Evolutionary conservation across 1,140 invertebrate genomes (phyloP).

Genomic region (Drosophila bocki): DNA sequence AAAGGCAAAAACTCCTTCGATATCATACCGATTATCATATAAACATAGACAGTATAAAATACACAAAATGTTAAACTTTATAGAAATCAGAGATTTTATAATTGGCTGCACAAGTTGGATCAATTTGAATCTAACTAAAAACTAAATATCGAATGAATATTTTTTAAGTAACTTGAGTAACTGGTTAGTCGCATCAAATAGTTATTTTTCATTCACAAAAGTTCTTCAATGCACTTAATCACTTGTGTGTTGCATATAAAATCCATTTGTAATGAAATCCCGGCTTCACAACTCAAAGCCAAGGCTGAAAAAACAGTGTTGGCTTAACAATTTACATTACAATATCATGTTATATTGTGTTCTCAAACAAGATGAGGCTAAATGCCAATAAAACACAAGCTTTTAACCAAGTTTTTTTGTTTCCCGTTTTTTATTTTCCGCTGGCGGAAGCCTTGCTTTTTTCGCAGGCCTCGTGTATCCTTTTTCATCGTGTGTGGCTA

Average conservation of each 20-base stretch:
- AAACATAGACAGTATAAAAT: neutral
- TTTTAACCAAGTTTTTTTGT: constrained; percentile 35
- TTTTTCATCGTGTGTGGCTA: constrained; percentile 40
- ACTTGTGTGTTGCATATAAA: neutral
- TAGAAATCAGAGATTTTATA: too few species aligned
- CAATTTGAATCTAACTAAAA: neutral
- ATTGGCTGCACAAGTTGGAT: neutral
- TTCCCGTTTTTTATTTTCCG: constrained; percentile 12
- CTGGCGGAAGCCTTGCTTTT: constrained; percentile 7
- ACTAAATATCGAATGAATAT: neutral
- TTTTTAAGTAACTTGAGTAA: neutral
- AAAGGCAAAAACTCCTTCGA: too few species aligned
- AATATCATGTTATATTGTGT: constrained; percentile 56
- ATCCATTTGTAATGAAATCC: constrained; percentile 20
- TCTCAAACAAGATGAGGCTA: constrained; percentile 59
- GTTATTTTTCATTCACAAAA: neutral
- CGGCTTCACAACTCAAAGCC: constrained; percentile 27
- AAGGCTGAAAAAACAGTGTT: constrained; percentile 42
- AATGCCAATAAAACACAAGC: constrained; percentile 70
- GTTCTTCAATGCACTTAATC: neutral
- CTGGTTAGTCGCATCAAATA: neutral
- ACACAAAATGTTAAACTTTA: neutral
- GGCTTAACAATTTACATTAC: constrained; percentile 72
- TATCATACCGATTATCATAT: too few species aligned
- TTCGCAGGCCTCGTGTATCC: constrained; percentile 30